phyloP scores from a whole-genome alignment of 2,113 vertebrate species.

The Actenoides hombroni region DNA sequence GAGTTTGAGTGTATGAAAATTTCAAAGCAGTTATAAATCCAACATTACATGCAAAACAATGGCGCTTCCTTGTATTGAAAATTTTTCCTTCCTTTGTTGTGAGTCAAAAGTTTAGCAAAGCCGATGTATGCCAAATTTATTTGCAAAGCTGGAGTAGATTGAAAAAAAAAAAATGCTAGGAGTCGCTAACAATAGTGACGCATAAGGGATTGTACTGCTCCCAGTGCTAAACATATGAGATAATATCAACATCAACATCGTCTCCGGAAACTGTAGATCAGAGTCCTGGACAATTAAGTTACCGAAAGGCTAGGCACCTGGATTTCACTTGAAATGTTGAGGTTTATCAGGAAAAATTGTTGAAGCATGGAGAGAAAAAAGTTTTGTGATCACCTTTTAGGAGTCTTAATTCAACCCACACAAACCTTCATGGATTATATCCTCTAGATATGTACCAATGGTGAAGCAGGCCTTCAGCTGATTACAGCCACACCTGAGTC shows the following conservation, averaged over 20 bases:
- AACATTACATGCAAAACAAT: slow-evolving; percentile 41
- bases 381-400: not conserved
- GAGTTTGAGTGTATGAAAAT: not conserved
- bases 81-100: slow-evolving; percentile 67
- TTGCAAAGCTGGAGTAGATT: not conserved
- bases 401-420: not conserved
- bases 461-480: not conserved
- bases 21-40: slow-evolving; percentile 40
- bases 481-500: not conserved
- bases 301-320: not conserved
- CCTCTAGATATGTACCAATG: fast-evolving
- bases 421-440: not conserved
- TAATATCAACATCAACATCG: not conserved
- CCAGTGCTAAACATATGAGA: not conserved
- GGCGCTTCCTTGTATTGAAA: slow-evolving; percentile 65
- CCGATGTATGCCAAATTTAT: slow-evolving; percentile 8
- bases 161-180: not conserved
- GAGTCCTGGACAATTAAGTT: not conserved
- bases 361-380: not conserved
- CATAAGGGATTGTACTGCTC: slow-evolving; percentile 5
- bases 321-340: not conserved
- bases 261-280: not conserved
- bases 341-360: not conserved
- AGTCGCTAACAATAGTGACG: slow-evolving; percentile 14
- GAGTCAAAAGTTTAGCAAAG: slow-evolving; percentile 53